A percentile compares a stretch with the other conserved stretches of the same genome.
These are phyloP conservation scores for Oryzias javanicus DNA, from an alignment of 2,113 vertebrate genomes.

Conservation along the genomic window DNA sequence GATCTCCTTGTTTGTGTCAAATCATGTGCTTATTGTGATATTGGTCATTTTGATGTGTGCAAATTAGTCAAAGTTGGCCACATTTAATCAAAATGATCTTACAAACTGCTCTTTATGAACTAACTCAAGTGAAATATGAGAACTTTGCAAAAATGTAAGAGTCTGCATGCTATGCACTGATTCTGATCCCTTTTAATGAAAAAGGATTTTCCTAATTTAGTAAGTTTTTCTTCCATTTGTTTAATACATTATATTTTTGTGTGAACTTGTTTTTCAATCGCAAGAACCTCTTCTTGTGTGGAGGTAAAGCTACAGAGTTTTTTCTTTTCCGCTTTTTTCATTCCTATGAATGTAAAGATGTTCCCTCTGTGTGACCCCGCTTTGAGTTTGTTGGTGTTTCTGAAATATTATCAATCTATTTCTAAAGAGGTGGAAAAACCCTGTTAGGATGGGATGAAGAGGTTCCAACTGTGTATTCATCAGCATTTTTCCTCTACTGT, in stretches of 20 bases:
- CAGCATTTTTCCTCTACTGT: constrained; percentile 13
- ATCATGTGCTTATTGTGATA: not conserved
- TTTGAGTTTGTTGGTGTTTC: constrained; percentile 51
- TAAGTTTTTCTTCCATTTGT: too few relatives aligned
- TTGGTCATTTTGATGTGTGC: too few relatives aligned
- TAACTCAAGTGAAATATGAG: constrained; percentile 24
- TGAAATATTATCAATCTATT: constrained; percentile 48
- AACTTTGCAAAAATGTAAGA: constrained; percentile 2
- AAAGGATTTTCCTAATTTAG: too few relatives aligned
- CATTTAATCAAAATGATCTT: constrained; percentile 10
- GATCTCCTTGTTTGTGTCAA: constrained; percentile 1
- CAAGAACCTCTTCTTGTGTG: not conserved
- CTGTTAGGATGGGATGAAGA: constrained; percentile 32
- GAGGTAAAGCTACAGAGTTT: not conserved
- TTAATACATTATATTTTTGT: too few relatives aligned
- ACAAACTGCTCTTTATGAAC: constrained; percentile 65
- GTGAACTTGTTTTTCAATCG: not conserved
- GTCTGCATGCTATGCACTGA: not conserved
- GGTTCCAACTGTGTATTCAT: constrained; percentile 47
- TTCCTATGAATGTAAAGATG: constrained; percentile 3
- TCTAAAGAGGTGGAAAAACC: constrained; percentile 48
- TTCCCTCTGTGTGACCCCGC: constrained; percentile 50
- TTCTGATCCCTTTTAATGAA: constrained; percentile 13
- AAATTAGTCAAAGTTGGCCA: not conserved
- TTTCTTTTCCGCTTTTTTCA: not conserved